Conservation (phyloP, 1,140 invertebrate species). For the Meloidogyne hapla region DNA sequence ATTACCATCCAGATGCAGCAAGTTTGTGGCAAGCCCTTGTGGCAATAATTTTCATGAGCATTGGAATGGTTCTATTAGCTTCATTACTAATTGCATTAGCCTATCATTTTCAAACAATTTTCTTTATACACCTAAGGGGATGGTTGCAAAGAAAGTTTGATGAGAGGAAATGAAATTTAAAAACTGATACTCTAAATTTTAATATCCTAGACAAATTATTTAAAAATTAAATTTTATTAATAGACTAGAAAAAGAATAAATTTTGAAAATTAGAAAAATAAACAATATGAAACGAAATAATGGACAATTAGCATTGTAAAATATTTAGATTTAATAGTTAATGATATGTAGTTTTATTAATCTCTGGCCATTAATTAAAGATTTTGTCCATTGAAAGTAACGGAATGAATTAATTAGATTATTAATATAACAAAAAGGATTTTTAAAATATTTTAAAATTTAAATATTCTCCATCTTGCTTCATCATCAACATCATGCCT, state of each 20-base stretch:
- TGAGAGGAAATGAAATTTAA: not conserved
- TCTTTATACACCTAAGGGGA: conserved; percentile 1
- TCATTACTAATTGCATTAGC: conserved; percentile 21
- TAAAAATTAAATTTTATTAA: not conserved
- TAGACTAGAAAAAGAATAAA: not conserved
- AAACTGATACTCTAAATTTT: not conserved
- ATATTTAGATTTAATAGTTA: not conserved
- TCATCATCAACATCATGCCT: not conserved
- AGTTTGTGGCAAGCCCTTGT: conserved; percentile 7
- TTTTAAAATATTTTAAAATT: not conserved
- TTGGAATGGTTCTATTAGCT: conserved; percentile 17
- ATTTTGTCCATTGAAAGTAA: not conserved
- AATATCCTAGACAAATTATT: too few species aligned
- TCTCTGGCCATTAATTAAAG: not conserved
- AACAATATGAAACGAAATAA: not conserved
- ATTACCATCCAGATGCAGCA: conserved; percentile 14
- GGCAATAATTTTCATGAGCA: conserved; percentile 17
- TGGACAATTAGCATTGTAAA: not conserved
- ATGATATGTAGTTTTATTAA: not conserved
- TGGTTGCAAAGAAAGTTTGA: conserved; percentile 7
- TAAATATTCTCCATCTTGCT: not conserved
- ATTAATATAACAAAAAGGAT: too few species aligned
- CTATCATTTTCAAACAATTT: conserved; percentile 28
- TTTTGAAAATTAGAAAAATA: not conserved
- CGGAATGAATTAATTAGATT: not conserved